These are phyloP conservation scores for Hydrophis major DNA, from an alignment of 2,797 vertebrate species.

Conservation along the genomic window DNA sequence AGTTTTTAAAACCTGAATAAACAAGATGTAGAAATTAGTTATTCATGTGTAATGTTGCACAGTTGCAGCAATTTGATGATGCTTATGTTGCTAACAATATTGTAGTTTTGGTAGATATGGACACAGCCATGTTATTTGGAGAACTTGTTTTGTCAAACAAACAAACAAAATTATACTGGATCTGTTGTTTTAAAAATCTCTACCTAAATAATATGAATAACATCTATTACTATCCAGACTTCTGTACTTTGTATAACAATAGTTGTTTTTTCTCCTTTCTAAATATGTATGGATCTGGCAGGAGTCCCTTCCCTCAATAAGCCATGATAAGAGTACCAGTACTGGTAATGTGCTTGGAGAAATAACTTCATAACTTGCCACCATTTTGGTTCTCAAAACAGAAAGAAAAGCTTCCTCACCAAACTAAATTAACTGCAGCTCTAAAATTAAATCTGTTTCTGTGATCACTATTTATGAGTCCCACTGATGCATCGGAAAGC, in stretches of 20 bases:
- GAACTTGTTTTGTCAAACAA: background rate
- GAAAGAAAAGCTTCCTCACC: constrained; percentile 1
- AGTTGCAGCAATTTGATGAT: background rate
- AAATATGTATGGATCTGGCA: constrained; percentile 8
- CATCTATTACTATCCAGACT: constrained; percentile 7
- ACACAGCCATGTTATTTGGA: background rate
- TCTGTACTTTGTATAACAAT: constrained; percentile 26
- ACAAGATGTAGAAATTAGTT: background rate
- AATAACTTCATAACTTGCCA: constrained; percentile 9
- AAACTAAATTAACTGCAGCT: constrained; percentile 14
- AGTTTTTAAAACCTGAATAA: background rate
- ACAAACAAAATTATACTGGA: background rate
- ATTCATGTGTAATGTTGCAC: background rate
- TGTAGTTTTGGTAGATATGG: background rate
- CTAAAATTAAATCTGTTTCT: constrained; percentile 1
- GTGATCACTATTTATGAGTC: background rate
- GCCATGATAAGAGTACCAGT: background rate
- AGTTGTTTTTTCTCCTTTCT: constrained; percentile 21
- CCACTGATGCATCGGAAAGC: background rate
- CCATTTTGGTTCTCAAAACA: constrained; percentile 8
- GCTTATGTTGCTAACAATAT: background rate
- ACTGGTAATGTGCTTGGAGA: background rate
- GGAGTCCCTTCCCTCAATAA: background rate
- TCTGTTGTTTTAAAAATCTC: background rate
- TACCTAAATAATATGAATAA: background rate